A percentile compares a stretch with the other conserved stretches of the same genome.
These are phyloP conservation scores for Cinara cedri DNA, from an alignment of 2,888 invertebrate species.

Conservation along the genomic window DNA sequence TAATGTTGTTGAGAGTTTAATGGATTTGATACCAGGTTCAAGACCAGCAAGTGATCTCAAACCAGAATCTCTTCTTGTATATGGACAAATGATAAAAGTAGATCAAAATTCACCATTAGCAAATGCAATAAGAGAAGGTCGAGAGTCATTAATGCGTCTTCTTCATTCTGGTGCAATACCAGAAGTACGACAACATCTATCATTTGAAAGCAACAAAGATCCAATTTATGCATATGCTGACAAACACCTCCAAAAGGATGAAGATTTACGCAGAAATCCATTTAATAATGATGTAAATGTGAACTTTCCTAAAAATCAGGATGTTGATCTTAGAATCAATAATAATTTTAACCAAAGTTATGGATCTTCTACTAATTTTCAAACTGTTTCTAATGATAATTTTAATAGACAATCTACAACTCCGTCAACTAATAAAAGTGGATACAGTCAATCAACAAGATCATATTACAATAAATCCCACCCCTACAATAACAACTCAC, in stretches of 20 bases:
- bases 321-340: conserved; percentile 44
- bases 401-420: conserved; percentile 39
- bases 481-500: conserved; percentile 46
- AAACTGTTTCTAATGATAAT: conserved; percentile 36
- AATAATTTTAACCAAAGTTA: conserved; percentile 48
- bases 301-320: conserved; percentile 35
- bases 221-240: conserved; percentile 46
- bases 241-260: conserved; percentile 49
- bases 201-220: conserved; percentile 53
- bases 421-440: conserved; percentile 34
- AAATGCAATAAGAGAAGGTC: conserved; percentile 78
- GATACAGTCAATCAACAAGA: conserved; percentile 37
- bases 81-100: conserved; percentile 74
- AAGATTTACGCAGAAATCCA: conserved; percentile 51
- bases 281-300: conserved; percentile 31
- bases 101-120: conserved; percentile 72
- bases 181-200: conserved; percentile 65
- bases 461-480: conserved; percentile 51
- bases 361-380: conserved; percentile 45
- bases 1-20: conserved; percentile 63
- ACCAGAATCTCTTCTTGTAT: conserved; percentile 80
- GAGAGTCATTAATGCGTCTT: conserved; percentile 76
- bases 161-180: conserved; percentile 82
- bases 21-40: conserved; percentile 80
- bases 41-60: conserved; percentile 78